These are phyloP conservation scores for Camelus bactrianus DNA, from an alignment of 2,113 vertebrate species.

Conservation along the genomic window DNA sequence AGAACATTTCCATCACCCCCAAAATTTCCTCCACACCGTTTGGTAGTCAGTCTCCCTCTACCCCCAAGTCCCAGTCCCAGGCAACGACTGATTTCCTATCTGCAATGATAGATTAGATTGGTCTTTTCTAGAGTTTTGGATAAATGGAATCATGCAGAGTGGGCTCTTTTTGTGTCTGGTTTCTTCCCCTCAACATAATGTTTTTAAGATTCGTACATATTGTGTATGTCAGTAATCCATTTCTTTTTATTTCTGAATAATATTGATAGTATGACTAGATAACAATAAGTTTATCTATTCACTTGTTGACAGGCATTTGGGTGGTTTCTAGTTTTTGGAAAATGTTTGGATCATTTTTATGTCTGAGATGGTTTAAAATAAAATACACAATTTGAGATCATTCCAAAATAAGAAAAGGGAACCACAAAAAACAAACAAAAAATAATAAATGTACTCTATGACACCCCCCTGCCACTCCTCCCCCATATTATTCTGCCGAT, in stretches of 20 bases:
- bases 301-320: not conserved
- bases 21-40: not conserved
- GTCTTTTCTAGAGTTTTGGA: not conserved
- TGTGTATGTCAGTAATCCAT: not conserved
- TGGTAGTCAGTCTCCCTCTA: not conserved
- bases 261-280: not conserved
- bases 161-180: not conserved
- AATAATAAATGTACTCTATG: not conserved
- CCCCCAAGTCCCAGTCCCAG: not conserved
- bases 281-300: not conserved
- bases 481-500: not conserved
- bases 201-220: not conserved
- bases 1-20: not conserved
- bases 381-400: not conserved
- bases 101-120: not conserved
- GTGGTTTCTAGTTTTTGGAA: not conserved
- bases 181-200: not conserved
- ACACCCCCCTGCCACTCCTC: fast-evolving
- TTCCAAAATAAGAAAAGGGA: not conserved
- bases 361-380: not conserved
- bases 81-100: not conserved
- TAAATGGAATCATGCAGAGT: not conserved
- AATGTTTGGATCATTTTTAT: not conserved
- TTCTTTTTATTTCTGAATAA: not conserved
- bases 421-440: not conserved